Base-by-base conservation (phyloP, 2,888 invertebrate genomes). In the Spisula subtruncata region DNA sequence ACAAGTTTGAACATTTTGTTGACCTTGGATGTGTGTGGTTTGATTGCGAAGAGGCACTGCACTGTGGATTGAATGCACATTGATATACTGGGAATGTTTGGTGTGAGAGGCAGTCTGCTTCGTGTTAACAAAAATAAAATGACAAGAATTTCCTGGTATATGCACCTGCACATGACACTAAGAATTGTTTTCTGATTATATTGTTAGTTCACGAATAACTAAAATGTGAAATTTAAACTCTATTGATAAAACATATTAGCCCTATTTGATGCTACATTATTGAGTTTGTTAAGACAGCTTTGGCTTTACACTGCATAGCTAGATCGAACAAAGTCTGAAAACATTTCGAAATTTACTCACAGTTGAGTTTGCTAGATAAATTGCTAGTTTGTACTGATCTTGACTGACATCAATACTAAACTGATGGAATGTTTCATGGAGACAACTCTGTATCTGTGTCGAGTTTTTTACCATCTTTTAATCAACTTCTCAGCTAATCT, bases 401-500 rank as follows among this genome's bases (percentile, higher is more conserved):
- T 66, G 75, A 35, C 10, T 75, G 75, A 75, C 75, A 75, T 32
- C 35, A 32, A 16, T 35, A 35, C 32, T 18, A 32, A 75, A 75
- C 32, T 35, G 35, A 32, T 75, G 32, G 32, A 32, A 32, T 75
- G 75, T 32, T 35, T 14, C 29, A 35, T 25, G 18, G 75, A 75
- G 75, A 32, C 16, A 71, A 29, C n/a, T 35, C 32, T 75, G 14
- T 75, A 35, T 75, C 35, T 32, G 75, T 4, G 35, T 75, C 12
- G 35, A 14, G 41, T 35, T 75, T 75, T 75, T 75, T 75, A 75
- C 75, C 75, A 20, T 35, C 75, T 75, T 75, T 75, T 75, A 75
- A 75, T 75, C 75, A 75, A 75, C 32, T 75, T 75, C 75, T 75
- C 75, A 16, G 16, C 75, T 75, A 75, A 75, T 75, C 75, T 75